Evolutionary conservation across 1,140 invertebrate species (phyloP).

Genomic region (Drosophila takahashii): DNA sequence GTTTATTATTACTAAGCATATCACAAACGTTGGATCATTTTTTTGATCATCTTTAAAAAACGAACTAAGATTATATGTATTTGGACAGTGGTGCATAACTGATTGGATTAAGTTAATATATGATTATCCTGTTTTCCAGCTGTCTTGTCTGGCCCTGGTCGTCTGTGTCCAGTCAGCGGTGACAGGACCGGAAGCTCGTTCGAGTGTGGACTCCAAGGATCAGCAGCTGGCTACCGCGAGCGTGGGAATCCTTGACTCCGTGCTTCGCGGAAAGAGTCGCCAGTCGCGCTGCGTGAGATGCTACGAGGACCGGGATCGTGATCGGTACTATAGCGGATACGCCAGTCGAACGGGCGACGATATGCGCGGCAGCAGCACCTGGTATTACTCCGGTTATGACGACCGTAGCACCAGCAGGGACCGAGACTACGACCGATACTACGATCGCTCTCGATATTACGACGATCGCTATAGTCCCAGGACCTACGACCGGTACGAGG

Average conservation of each 20-base stretch:
- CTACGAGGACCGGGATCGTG: slow-evolving; percentile 76
- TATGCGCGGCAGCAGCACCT: slow-evolving; percentile 53
- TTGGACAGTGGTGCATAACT: neutral
- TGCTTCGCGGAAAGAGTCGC: slow-evolving; percentile 65
- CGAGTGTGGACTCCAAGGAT: slow-evolving; percentile 9
- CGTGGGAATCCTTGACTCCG: slow-evolving; percentile 53
- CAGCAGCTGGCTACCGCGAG: slow-evolving; percentile 22
- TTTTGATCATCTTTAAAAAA: no score
- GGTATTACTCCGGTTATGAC: slow-evolving; percentile 75
- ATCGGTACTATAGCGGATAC: slow-evolving; percentile 70
- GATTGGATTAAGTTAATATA: neutral
- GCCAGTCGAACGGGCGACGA: slow-evolving; percentile 59
- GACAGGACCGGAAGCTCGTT: slow-evolving; percentile 53
- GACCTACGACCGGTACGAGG: slow-evolving; percentile 84
- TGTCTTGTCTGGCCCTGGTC: slow-evolving; percentile 56
- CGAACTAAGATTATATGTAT: no score
- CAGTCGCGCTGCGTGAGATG: slow-evolving; percentile 80
- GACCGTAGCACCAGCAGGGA: slow-evolving; percentile 58
- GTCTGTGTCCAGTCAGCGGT: slow-evolving; percentile 38
- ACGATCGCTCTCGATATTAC: slow-evolving; percentile 52
- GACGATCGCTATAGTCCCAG: slow-evolving; percentile 76
- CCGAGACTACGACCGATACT: slow-evolving; percentile 63
- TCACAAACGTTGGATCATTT: no score
- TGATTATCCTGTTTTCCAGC: slow-evolving; percentile 7
- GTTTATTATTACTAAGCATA: no score